phyloP scores from a whole-genome alignment of 2,888 invertebrate genomes.

The Lasius fuliginosus region DNA sequence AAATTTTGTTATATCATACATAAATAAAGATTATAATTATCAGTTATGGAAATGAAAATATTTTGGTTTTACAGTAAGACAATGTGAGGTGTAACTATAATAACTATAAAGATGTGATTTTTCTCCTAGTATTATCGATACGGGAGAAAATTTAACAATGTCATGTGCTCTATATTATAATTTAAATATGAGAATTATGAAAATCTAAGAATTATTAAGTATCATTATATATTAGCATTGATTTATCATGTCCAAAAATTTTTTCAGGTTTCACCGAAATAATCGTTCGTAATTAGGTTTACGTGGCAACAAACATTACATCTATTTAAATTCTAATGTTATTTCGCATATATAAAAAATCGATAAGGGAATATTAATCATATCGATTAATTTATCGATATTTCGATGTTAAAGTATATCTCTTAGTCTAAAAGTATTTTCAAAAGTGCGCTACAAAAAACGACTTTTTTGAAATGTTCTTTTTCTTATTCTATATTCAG shows the following conservation, averaged over 20 bases:
- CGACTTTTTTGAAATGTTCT: conserved; percentile 9
- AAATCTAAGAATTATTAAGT: not conserved
- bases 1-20: not conserved
- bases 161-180: conserved; percentile 3
- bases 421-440: conserved; percentile 66
- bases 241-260: not conserved
- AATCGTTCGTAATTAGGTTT: not conserved
- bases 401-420: conserved; percentile 58
- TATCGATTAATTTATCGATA: conserved; percentile 68
- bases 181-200: not conserved
- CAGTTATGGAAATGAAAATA: not conserved
- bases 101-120: conserved; percentile 8
- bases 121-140: conserved; percentile 24
- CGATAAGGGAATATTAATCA: conserved; percentile 62
- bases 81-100: not conserved
- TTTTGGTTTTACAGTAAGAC: conserved; percentile 14
- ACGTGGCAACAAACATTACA: not conserved
- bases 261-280: conserved; percentile 2
- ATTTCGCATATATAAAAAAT: not conserved
- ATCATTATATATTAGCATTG: conserved; percentile 14
- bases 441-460: conserved; percentile 40
- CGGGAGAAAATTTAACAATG: conserved; percentile 12
- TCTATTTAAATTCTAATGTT: conserved; percentile 11
- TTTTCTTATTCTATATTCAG: conserved; percentile 51
- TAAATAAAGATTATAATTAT: conserved; percentile 17